Base-by-base conservation (phyloP, 2,888 invertebrate genomes). In the Drosophila niveifrons region DNA sequence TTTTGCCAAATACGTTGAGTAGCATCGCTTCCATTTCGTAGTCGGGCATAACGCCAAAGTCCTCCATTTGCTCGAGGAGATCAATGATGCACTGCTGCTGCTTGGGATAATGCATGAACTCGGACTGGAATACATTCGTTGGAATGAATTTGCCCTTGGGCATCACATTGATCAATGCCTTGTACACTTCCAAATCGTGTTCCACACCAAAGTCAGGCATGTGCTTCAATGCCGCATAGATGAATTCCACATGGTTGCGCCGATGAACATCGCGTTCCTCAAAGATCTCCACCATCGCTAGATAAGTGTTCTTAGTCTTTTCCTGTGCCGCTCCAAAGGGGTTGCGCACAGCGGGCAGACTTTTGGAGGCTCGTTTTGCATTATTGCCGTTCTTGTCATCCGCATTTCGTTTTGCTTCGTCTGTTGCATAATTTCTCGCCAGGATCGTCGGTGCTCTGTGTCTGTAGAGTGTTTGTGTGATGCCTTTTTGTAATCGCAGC, bases 41-140 rank as follows among this genome's bases (percentile, higher is more conserved):
- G 91, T 99, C 99, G 0, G 99, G 98, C 80, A 97, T 96, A 2
- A 99, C 97, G 72, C 97, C 96, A 92, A 97, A 95, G 78, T 96
- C 94, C 93, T 99, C 99, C 99, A 99, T 99, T 93, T 98, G 96
- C 83, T 97, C 96, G 28, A 92, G 81, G 56, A 99, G 91, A 90
- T 97, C 96, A n/a, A 98, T 95, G 41, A 96, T 96, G 92, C 98
- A 97, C 73, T 98, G 96, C 89, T 99, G 99, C 90, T 99, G 99
- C 91, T 97, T 97, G 0, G 98, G 98, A 93, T 96, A 99, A 91
- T 98, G 98, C 95, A 96, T 95, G 85, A 98, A 97, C 92, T 98
- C 97, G 0, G 96, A 95, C 94, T 98, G 97, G 92, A 97, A 95
- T 46, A 95, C 93, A 91, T 96, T 98, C 36, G 93, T 93, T 0